phyloP scores from a whole-genome alignment of 2,113 vertebrate species.

The Heterochromis multidens region DNA sequence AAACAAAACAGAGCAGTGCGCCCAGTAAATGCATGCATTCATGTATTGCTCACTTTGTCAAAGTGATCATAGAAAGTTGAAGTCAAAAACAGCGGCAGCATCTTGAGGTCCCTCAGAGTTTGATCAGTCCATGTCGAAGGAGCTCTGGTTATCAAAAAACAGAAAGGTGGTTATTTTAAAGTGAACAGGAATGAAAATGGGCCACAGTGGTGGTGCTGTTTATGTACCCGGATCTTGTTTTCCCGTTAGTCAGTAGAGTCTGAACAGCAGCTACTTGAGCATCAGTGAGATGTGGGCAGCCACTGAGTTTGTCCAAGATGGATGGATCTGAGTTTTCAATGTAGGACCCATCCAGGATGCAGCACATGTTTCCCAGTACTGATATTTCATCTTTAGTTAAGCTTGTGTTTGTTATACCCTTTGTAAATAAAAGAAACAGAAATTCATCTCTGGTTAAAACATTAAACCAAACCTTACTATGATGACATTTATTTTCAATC shows the following conservation, averaged over 20 bases:
- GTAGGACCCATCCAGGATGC: conserved; percentile 51
- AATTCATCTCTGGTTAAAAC: background rate
- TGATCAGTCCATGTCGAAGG: conserved; percentile 50
- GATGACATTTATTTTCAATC: background rate
- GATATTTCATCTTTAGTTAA: conserved; percentile 45
- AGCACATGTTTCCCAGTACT: conserved; percentile 76
- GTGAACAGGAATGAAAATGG: background rate
- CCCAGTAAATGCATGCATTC: background rate
- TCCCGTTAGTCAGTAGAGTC: conserved; percentile 44
- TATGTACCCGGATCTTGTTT: conserved; percentile 64
- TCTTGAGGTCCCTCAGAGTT: conserved; percentile 57
- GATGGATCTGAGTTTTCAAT: conserved; percentile 63
- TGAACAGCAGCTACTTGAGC: conserved; percentile 52
- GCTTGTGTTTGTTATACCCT: conserved; percentile 62
- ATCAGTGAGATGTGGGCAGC: conserved; percentile 35
- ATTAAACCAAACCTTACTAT: background rate
- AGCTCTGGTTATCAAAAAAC: conserved; percentile 35
- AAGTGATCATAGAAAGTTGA: conserved; percentile 59
- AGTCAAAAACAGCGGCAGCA: conserved; percentile 64
- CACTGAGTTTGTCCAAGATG: conserved; percentile 69
- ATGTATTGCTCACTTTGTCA: conserved; percentile 38
- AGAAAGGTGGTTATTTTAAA: background rate
- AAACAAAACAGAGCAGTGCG: background rate
- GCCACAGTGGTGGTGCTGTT: background rate
- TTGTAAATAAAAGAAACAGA: background rate